phyloP scores from a whole-genome alignment of 2,888 invertebrate species.

The Oasisia sp. region DNA sequence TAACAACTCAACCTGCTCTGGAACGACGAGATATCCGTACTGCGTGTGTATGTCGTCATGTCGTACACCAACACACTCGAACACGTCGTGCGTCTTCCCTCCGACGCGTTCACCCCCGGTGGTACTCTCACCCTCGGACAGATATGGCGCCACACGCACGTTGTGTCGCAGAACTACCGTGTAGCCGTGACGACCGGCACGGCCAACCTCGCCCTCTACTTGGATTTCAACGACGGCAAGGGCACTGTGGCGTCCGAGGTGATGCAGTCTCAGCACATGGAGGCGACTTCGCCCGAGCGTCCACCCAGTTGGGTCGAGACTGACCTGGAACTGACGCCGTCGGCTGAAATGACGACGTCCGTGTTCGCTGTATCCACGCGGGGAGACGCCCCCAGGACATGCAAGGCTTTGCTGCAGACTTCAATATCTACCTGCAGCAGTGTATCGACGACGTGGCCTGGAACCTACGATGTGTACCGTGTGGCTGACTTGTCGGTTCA shows the following conservation, averaged over 20 bases:
- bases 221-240: too few relatives aligned
- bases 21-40: too few relatives aligned
- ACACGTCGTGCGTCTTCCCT: constrained; percentile 38
- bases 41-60: too few relatives aligned
- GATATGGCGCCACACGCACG: constrained; percentile 36
- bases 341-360: not conserved
- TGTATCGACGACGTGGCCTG: constrained; percentile 30
- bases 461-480: constrained; percentile 41
- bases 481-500: constrained; percentile 40
- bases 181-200: constrained; percentile 41
- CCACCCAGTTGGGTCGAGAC: not conserved
- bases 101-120: constrained; percentile 40
- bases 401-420: not conserved
- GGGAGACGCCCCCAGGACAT: constrained; percentile 24
- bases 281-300: not conserved
- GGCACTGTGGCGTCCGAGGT: not conserved
- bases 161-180: constrained; percentile 42
- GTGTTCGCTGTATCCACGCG: too few relatives aligned
- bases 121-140: constrained; percentile 47
- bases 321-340: not conserved
- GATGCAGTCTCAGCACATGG: not conserved
- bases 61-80: too few relatives aligned
- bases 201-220: constrained; percentile 45
- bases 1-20: too few relatives aligned
- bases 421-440: not conserved